Percentiles rank a stretch among this genome's conserved stretches.
Evolutionary conservation across 2,797 vertebrate genomes (phyloP).

Genomic region (Sebastes iracundus): DNA sequence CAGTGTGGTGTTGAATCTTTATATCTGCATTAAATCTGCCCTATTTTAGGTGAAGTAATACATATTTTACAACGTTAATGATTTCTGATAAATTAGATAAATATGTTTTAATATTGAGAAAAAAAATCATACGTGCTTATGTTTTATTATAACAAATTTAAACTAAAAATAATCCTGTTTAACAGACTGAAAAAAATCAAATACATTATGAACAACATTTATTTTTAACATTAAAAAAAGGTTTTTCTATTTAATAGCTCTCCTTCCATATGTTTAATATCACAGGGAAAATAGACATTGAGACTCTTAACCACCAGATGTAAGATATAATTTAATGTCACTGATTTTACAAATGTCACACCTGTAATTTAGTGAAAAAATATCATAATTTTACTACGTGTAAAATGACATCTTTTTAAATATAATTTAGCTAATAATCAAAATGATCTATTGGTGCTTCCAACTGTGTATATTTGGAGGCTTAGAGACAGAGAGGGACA

Average conservation of each 20-base stretch:
- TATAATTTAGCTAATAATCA: conserved; percentile 16
- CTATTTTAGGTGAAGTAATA: background rate
- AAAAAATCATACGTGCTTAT: background rate
- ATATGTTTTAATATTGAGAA: conserved; percentile 13
- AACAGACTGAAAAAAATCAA: background rate
- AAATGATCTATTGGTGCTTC: background rate
- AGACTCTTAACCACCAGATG: background rate
- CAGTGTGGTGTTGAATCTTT: conserved; percentile 26
- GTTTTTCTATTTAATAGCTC: background rate
- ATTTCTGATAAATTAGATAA: conserved; percentile 15
- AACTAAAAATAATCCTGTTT: background rate
- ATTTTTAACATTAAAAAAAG: background rate
- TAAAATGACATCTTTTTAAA: background rate
- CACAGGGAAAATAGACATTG: background rate
- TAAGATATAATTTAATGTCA: background rate
- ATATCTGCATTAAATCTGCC: conserved; percentile 13
- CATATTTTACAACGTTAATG: conserved; percentile 13
- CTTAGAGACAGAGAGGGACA: conserved; percentile 12
- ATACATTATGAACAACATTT: background rate
- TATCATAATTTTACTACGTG: accelerated
- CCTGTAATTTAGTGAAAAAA: background rate
- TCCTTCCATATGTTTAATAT: background rate
- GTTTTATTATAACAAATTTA: background rate
- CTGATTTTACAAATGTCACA: background rate
- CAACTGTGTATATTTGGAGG: conserved; percentile 18